phyloP scores from a whole-genome alignment of 2,797 vertebrate species.

The Hippoglossus hippoglossus region DNA sequence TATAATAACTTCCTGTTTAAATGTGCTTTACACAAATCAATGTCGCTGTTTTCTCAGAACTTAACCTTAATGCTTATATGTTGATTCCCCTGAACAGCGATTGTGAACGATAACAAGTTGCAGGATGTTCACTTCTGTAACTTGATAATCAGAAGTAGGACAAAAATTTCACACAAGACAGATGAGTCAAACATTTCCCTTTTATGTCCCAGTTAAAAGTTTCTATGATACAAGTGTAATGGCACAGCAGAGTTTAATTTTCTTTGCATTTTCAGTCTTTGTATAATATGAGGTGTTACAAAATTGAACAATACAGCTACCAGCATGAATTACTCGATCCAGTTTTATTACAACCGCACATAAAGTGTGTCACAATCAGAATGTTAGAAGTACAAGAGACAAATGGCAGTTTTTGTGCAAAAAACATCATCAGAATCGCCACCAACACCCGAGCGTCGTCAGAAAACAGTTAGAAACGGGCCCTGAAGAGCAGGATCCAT shows the following conservation, averaged over 20 bases:
- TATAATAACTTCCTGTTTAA: too few species aligned
- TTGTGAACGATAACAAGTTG: too few species aligned
- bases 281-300: conserved; percentile 42
- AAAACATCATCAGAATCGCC: conserved; percentile 25
- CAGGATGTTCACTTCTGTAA: too few species aligned
- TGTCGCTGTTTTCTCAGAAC: too few species aligned
- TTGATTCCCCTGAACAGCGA: too few species aligned
- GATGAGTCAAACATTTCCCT: neutral
- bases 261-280: conserved; percentile 28
- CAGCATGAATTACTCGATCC: neutral
- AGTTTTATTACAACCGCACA: conserved; percentile 23
- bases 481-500: conserved; percentile 36
- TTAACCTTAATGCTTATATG: too few species aligned
- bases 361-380: conserved; percentile 36
- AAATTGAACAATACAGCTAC: conserved; percentile 32
- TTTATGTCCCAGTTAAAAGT: neutral
- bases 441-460: conserved; percentile 35
- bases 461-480: conserved; percentile 43
- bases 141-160: too few species aligned
- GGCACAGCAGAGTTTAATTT: conserved; percentile 15
- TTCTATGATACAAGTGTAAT: neutral
- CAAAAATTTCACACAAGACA: neutral
- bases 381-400: conserved; percentile 51
- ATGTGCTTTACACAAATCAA: too few species aligned
- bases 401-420: conserved; percentile 75